Percentiles rank a stretch among this genome's conserved stretches.
These are phyloP conservation scores for Myotis davidii DNA, from an alignment of 2,113 vertebrate species.

Conservation along the genomic window DNA sequence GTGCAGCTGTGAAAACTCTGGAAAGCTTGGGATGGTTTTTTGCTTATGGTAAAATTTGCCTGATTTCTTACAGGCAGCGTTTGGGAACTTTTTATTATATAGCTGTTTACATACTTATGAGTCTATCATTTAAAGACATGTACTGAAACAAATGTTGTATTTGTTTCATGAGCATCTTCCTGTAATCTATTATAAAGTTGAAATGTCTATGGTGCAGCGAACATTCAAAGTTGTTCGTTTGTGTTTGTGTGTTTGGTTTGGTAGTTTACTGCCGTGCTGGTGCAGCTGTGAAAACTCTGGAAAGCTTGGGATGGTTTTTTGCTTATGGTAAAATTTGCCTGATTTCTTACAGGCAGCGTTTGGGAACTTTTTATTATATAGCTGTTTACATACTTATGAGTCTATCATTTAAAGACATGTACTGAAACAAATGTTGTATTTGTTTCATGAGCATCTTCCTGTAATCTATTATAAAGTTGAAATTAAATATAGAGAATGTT, in stretches of 20 bases:
- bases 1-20: slow-evolving; percentile 91
- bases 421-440: slow-evolving; percentile 92
- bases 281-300: slow-evolving; percentile 90
- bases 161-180: slow-evolving; percentile 93
- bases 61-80: slow-evolving; percentile 93
- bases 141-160: slow-evolving; percentile 93
- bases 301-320: slow-evolving; percentile 88
- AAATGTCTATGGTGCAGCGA: slow-evolving; percentile 87
- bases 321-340: slow-evolving; percentile 89
- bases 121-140: slow-evolving; percentile 95
- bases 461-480: slow-evolving; percentile 99
- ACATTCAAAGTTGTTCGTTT: slow-evolving; percentile 62
- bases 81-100: slow-evolving; percentile 92
- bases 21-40: slow-evolving; percentile 88
- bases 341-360: slow-evolving; percentile 92
- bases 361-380: slow-evolving; percentile 92
- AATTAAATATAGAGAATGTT: slow-evolving; percentile 99
- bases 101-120: slow-evolving; percentile 96
- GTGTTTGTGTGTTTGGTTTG: slow-evolving; percentile 64
- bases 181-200: slow-evolving; percentile 99
- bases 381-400: slow-evolving; percentile 96
- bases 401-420: slow-evolving; percentile 95
- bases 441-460: slow-evolving; percentile 94
- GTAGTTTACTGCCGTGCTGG: slow-evolving; percentile 90
- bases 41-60: slow-evolving; percentile 89